A percentile compares a stretch with the other conserved stretches of the same genome.
These are phyloP conservation scores for Grammomys surdaster DNA, from an alignment of 2,113 vertebrate species.

Conservation along the genomic window DNA sequence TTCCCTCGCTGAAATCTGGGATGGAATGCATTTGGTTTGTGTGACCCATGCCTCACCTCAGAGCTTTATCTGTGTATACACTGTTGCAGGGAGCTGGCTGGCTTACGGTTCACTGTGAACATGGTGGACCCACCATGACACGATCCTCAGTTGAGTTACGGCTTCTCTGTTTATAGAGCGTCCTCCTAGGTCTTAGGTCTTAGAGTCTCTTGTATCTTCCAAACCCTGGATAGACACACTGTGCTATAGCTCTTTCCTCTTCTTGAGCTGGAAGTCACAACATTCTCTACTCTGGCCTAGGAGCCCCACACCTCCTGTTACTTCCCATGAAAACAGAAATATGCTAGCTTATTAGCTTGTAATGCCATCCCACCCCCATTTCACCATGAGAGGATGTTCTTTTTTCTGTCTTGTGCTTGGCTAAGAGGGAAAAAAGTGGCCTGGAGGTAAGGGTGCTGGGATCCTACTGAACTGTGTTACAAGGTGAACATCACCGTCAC, in stretches of 20 bases:
- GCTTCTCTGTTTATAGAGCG: background rate
- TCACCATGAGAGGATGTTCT: background rate
- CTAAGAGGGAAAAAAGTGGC: background rate
- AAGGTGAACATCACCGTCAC: background rate
- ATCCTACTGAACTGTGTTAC: background rate
- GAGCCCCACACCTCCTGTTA: background rate
- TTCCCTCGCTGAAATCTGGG: background rate
- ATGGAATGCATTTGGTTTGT: background rate
- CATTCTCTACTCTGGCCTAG: background rate
- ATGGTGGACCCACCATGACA: background rate
- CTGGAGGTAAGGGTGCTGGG: background rate
- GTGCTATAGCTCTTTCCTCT: background rate
- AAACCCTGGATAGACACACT: background rate
- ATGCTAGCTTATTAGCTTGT: background rate
- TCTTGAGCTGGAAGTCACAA: background rate
- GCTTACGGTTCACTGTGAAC: background rate
- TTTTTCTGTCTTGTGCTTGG: background rate
- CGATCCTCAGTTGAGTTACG: background rate
- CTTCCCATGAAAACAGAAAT: background rate
- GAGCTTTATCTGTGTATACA: background rate
- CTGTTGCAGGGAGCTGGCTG: background rate
- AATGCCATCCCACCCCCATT: background rate
- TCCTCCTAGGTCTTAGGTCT: background rate
- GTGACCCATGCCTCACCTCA: background rate
- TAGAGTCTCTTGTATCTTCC: background rate